Evolutionary conservation across 2,888 invertebrate genomes (phyloP), one percentile per base, ranked within the genome.

Genomic region (Drosophila neutralis): DNA sequence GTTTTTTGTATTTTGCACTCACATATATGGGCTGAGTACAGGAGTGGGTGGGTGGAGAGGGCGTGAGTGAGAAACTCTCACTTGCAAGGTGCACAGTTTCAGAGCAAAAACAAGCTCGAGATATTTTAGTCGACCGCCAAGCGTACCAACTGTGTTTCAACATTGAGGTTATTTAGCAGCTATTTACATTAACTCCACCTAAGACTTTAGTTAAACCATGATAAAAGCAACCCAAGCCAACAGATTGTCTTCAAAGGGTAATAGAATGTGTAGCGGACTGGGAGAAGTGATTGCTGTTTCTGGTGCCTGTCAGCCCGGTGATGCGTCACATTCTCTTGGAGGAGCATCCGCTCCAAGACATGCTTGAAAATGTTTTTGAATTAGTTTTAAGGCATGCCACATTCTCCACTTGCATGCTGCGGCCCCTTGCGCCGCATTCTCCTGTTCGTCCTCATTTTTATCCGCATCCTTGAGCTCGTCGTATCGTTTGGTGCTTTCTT

Each of bases 371-470:
- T 73, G 69, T 69, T 73, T 75, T 56, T 61, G 73, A 80, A 78
- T 82, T 82, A 73, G 80, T 76, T 82, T 80, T 80, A 78, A 83
- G 68, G 78, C 83, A 70, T 72, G 73, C 70, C 73, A 63, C 73
- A 77, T 67, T 78, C 57, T 65, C 53, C 29, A 42, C 56, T 54
- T 62, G 54, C 63, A 62, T 53, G 49, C 29, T 56, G 45, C 15
- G 45, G 8, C 53, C 40, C 2, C 36, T 8, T 24, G 35, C 64
- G 8, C 4, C 18, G 11, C 13, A 38, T 4, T 27, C 5, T 35
- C 21, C 27, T 27, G 15, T 8, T 29, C 33, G 45, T 7, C 21
- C 4, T 42, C 57, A 2, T 31, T 13, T 21, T 18, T 40, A 6
- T 42, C 33, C 45, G 13, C 63, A 42, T 21, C 21, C 27, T 35